Evolutionary conservation across 35 echinoderm and acorn worm species (phyloP).

Genomic region (Hemicentrotus pulcherrimus): DNA sequence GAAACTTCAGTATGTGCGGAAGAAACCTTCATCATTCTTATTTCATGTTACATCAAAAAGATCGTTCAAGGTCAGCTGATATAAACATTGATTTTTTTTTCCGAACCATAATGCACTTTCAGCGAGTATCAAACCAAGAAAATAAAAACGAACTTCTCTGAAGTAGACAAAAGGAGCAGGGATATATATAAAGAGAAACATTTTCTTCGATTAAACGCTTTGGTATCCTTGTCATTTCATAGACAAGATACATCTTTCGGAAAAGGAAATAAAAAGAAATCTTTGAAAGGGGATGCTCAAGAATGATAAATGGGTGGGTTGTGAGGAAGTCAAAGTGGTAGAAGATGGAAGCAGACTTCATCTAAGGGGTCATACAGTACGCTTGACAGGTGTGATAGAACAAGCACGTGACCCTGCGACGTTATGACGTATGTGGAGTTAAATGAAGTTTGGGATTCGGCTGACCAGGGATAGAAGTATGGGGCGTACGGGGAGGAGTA

Average conservation of each 20-base stretch:
- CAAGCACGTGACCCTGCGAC: not conserved
- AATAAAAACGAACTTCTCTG: not conserved
- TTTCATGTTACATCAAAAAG: not conserved
- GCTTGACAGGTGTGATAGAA: not conserved
- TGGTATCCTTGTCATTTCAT: not conserved
- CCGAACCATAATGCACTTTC: not conserved
- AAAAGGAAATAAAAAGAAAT: not conserved
- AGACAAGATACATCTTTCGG: not conserved
- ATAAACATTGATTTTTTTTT: not conserved
- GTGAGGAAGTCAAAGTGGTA: not conserved
- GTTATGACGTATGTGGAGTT: not conserved
- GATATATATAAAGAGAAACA: not conserved
- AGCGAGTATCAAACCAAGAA: not conserved
- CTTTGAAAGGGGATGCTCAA: not conserved
- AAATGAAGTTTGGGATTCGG: not conserved
- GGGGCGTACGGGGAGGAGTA: no score
- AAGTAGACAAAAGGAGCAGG: not conserved
- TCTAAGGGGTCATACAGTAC: not conserved
- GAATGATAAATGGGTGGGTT: not conserved
- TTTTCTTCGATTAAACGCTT: not conserved
- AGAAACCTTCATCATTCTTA: not conserved
- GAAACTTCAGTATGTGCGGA: not conserved
- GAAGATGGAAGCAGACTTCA: not conserved
- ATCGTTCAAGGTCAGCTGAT: not conserved
- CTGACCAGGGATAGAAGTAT: not conserved